Evolutionary conservation across 2,113 vertebrate genomes (phyloP).

Genomic region (Spermophilus dauricus): DNA sequence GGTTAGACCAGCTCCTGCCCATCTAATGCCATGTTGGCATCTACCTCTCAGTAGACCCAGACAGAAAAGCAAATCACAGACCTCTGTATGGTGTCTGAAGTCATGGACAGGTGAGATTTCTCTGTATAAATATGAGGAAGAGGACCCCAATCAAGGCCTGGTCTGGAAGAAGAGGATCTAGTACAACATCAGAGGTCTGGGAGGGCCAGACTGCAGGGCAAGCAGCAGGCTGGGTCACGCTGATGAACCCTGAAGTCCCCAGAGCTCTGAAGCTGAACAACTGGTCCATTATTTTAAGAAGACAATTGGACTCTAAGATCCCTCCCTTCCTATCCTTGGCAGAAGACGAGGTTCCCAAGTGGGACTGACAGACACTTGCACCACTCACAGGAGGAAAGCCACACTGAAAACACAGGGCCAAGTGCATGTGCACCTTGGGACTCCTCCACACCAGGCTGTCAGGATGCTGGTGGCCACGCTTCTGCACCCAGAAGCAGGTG

Average conservation of each 20-base stretch:
- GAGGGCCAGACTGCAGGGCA: fast-evolving
- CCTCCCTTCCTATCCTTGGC: neutral
- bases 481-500: no score
- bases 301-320: neutral
- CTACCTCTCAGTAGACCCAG: neutral
- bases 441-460: fast-evolving
- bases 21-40: neutral
- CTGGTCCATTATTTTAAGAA: neutral
- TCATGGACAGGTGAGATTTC: neutral
- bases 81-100: neutral
- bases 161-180: neutral
- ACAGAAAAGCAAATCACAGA: neutral
- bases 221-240: neutral
- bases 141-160: no score
- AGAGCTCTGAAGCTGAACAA: neutral
- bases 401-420: neutral
- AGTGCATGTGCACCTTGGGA: no score
- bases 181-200: neutral
- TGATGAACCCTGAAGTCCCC: neutral
- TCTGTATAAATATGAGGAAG: neutral
- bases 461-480: neutral
- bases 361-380: neutral
- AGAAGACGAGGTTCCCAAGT: neutral
- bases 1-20: no score
- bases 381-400: no score